These are phyloP conservation scores for Bambusicola thoracicus DNA, from an alignment of 2,113 vertebrate species.

Conservation along the genomic window DNA sequence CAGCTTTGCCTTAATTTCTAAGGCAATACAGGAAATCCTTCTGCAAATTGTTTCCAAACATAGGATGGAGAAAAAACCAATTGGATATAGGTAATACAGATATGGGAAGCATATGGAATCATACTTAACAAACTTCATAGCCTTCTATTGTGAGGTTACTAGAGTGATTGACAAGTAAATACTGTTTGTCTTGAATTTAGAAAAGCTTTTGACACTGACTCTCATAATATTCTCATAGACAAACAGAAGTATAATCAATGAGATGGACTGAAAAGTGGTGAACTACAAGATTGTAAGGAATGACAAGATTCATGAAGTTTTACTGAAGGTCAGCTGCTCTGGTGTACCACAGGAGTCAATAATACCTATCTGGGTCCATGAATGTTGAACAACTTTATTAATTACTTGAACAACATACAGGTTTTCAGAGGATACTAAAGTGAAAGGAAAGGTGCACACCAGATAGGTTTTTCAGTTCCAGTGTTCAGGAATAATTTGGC, in stretches of 20 bases:
- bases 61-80: background rate
- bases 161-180: background rate
- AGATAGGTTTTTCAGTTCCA: background rate
- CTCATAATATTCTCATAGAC: background rate
- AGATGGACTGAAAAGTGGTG: background rate
- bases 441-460: background rate
- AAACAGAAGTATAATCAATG: background rate
- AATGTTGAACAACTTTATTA: background rate
- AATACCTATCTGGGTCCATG: background rate
- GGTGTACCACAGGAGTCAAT: too few species aligned
- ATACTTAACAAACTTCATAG: background rate
- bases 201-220: background rate
- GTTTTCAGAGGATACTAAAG: background rate
- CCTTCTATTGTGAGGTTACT: background rate
- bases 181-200: background rate
- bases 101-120: background rate
- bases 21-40: background rate
- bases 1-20: background rate
- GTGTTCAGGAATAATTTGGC: background rate
- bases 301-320: background rate
- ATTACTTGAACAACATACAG: background rate
- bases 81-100: background rate
- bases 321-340: background rate
- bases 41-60: background rate
- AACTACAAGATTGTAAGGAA: background rate